Evolutionary conservation across 2,113 vertebrate genomes (phyloP), one percentile per base, ranked within the genome.

Genomic region (Pungitius pungitius): DNA sequence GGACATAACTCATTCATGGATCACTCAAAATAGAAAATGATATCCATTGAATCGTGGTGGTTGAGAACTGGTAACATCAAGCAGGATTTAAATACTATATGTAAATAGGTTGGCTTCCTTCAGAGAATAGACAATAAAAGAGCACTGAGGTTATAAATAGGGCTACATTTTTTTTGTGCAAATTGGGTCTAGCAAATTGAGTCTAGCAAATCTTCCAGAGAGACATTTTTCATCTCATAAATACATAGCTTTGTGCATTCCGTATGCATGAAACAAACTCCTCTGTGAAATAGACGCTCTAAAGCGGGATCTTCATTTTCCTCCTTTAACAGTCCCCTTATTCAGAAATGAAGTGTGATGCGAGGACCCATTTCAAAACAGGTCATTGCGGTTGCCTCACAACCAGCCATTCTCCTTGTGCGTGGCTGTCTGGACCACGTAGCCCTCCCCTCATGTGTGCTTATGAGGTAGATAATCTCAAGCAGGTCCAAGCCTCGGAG

Each of bases 391-490:
- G 68, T 66, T 22, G 60, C 63, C 52, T 81, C 78, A 56, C 80
- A 75, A 54, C 60, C 65, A 64, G 22, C 1, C 6, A 51, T 49
- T 75, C 59, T 5, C 30, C 65, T 75, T 57, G 45, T 15, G 64
- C 22, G 8, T 49, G 51, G 27, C 56, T 20, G 65, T 78, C 59
- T 70, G 49, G 27, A 73, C 74, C 27, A 27, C 66, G 83, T 73
- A 72, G 84, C 33, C 33, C 80, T 69, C 77, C 30, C 42, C 18
- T 85, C 49, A 73, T 64, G 78, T 60, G 66, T 18, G 20, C 75
- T 73, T 64, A 78, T 22, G 24, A 77, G 81, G 30, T 58, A 77
- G 81, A 79, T 90, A 70, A 79, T 81, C 78, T 79, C 80, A 52
- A 55, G 54, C 54, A 49, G 57, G 77, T 73, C 68, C 58, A 51